Conservation (phyloP, 1,140 invertebrate species). For the Papilio helenus region DNA sequence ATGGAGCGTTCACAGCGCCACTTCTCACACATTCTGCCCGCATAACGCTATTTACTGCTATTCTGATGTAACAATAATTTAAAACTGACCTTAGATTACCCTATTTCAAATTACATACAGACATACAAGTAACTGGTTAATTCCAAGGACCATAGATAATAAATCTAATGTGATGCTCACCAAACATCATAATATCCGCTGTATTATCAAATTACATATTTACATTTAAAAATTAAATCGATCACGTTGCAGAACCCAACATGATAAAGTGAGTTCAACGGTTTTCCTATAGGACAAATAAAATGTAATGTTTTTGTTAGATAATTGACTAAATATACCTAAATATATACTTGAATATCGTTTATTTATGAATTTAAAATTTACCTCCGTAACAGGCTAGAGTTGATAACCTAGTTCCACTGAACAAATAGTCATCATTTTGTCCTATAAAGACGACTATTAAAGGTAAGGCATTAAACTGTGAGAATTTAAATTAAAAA, state of each 20-base stretch:
- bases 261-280: background rate
- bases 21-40: slow-evolving; percentile 62
- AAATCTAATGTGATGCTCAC: too few relatives aligned
- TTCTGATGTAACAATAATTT: slow-evolving; percentile 57
- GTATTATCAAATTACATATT: background rate
- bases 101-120: background rate
- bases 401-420: too few relatives aligned
- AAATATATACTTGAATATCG: background rate
- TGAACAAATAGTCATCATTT: background rate
- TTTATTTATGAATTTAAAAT: too few relatives aligned
- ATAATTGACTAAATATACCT: background rate
- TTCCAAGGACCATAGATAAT: too few relatives aligned
- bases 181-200: too few relatives aligned
- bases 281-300: background rate
- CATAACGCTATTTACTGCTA: slow-evolving; percentile 60
- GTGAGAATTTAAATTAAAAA: background rate
- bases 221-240: background rate
- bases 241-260: background rate
- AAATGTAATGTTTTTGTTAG: background rate
- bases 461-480: background rate
- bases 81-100: slow-evolving; percentile 53
- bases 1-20: slow-evolving; percentile 63
- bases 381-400: too few relatives aligned
- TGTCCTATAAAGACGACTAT: background rate
- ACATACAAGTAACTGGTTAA: too few relatives aligned